Conservation (phyloP, 2,113 vertebrate species). For the Microcebus griseorufus region DNA sequence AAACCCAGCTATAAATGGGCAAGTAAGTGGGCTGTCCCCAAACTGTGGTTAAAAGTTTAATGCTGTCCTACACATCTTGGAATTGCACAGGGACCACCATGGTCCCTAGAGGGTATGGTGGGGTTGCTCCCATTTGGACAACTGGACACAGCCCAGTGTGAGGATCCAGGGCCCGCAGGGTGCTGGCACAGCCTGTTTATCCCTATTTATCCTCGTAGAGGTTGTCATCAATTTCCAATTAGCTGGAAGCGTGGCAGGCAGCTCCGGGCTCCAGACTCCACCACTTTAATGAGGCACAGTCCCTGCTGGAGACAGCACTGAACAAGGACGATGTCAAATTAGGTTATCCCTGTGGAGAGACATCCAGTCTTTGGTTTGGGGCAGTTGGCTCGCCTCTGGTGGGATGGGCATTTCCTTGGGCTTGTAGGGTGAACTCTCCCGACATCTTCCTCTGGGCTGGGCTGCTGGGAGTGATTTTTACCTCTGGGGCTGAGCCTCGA, state of each 20-base stretch:
- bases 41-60: background rate
- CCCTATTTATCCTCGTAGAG: background rate
- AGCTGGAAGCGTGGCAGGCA: constrained; percentile 40
- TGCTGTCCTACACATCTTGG: background rate
- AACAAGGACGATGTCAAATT: constrained; percentile 24
- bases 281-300: background rate
- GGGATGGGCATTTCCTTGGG: background rate
- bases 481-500: background rate
- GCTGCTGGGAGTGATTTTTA: background rate
- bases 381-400: background rate
- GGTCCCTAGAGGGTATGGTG: no score
- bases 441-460: background rate
- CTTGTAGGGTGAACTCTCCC: background rate
- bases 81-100: fast-evolving
- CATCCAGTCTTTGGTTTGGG: background rate
- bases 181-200: background rate
- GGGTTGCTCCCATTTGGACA: background rate
- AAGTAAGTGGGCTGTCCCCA: background rate
- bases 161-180: background rate
- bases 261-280: background rate
- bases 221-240: constrained; percentile 50
- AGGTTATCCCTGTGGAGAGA: background rate
- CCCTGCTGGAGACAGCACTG: no score
- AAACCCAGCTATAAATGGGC: background rate
- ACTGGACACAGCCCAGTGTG: background rate